Evolutionary conservation across 1,140 invertebrate genomes (phyloP), one percentile per base, ranked within the genome.

Genomic region (Drosophila orosa): DNA sequence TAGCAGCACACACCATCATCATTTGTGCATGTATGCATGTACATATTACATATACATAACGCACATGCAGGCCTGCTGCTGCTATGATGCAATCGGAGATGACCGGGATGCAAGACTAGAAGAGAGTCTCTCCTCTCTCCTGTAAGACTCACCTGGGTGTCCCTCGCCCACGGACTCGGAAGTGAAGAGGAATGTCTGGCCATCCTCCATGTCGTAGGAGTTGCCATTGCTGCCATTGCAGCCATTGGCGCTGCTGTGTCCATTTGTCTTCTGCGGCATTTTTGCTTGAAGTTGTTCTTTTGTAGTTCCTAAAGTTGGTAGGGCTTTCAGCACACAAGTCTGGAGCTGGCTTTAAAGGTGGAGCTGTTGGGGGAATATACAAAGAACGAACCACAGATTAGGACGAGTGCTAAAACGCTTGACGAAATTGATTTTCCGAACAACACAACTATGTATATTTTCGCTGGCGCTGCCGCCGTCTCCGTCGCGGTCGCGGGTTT

Each of bases 81-180:
- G 42, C 42, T 56, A 47, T 81, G 81, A 82, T 82, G 79, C 79
- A 82, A 83, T 74, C 72, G 52, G 61, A 50, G 31, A 35, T 29
- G 31, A 25, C 24, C 45, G 40, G 54, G 74, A 68, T 69, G 74
- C 63, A 77, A 69, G 56, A 27, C 27, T 17, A 29, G 25, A 24
- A 0, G 15, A 10, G 44, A 2, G n/a, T n/a, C n/a, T n/a, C n/a
- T n/a, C n/a, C n/a, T n/a, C n/a, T n/a, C n/a, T n/a, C n/a, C n/a
- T n/a, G n/a, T n/a, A n/a, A n/a, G n/a, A 76, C 93, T 94, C 93
- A 97, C 96, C 96, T 94, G 99, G 98, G 94, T 99, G 98, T 85
- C 98, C 98, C 94, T 99, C 99, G 86, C 98, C 98, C 57, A 99
- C 99, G 52, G 98, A 99, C 94, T 99, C 99, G 24, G 98, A 99